These are phyloP conservation scores for Drosophila merina DNA, from an alignment of 2,888 invertebrate species.

Conservation along the genomic window DNA sequence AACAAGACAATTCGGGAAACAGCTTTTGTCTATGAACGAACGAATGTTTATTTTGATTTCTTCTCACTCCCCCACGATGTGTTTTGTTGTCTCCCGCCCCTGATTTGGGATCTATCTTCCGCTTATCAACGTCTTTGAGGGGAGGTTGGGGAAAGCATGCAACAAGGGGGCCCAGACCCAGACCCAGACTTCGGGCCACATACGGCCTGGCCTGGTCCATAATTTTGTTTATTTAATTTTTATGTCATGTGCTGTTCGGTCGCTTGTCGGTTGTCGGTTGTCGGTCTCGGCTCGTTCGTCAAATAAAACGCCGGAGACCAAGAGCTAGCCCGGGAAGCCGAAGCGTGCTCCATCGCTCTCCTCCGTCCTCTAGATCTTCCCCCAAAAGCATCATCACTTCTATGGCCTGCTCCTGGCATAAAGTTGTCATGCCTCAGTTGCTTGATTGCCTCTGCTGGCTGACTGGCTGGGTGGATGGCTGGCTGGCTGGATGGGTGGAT, in stretches of 20 bases:
- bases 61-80: conserved; percentile 25
- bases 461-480: conserved; percentile 52
- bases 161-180: background rate
- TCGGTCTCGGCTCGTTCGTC: conserved; percentile 43
- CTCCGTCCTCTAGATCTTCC: background rate
- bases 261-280: conserved; percentile 40
- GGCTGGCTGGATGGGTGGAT: conserved; percentile 22
- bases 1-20: conserved; percentile 69
- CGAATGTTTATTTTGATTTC: conserved; percentile 72
- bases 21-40: conserved; percentile 39
- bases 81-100: conserved; percentile 40
- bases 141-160: background rate
- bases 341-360: conserved; percentile 18
- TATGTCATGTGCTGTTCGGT: conserved; percentile 73
- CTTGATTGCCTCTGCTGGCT: conserved; percentile 76
- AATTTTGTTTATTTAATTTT: conserved; percentile 79
- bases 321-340: conserved; percentile 1
- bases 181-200: conserved; percentile 47
- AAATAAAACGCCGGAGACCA: conserved; percentile 27
- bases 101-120: conserved; percentile 33
- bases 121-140: conserved; percentile 26
- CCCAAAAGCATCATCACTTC: conserved; percentile 37
- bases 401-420: conserved; percentile 68
- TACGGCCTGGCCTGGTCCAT: conserved; percentile 63
- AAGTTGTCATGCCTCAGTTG: conserved; percentile 78